Percentiles rank a stretch among this genome's conserved stretches.
phyloP scores from a whole-genome alignment of 2,113 vertebrate species.

The Leucoraja erinaceus region DNA sequence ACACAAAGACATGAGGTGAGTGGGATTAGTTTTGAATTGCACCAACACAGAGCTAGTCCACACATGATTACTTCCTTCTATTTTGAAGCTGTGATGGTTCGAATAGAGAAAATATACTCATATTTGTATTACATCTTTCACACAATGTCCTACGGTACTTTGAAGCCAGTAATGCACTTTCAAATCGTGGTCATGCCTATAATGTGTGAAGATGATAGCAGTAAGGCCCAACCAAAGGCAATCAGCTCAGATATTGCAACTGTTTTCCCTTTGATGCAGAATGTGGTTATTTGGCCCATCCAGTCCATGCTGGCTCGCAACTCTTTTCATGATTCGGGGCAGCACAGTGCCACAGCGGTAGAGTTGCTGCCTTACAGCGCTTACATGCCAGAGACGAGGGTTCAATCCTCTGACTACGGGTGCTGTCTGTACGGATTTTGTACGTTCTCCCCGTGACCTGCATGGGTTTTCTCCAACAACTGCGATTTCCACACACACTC shows the following conservation, averaged over 20 bases:
- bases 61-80: background rate
- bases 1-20: background rate
- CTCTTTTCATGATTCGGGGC: background rate
- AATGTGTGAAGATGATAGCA: background rate
- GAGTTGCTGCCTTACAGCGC: too few species aligned
- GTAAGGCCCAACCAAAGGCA: background rate
- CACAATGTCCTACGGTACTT: background rate
- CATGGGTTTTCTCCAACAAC: too few species aligned
- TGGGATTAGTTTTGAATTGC: background rate
- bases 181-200: background rate
- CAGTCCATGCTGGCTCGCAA: too few species aligned
- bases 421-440: too few species aligned
- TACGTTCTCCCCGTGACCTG: too few species aligned
- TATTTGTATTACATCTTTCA: background rate
- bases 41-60: background rate
- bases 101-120: background rate
- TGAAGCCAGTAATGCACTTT: background rate
- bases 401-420: too few species aligned
- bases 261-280: too few species aligned
- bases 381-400: too few species aligned
- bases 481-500: too few species aligned
- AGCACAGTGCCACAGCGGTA: too few species aligned
- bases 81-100: background rate
- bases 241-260: background rate
- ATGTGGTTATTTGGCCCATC: too few species aligned